Conservation (phyloP, 2,888 invertebrate genomes). For the Sylvicola fuscatus region DNA sequence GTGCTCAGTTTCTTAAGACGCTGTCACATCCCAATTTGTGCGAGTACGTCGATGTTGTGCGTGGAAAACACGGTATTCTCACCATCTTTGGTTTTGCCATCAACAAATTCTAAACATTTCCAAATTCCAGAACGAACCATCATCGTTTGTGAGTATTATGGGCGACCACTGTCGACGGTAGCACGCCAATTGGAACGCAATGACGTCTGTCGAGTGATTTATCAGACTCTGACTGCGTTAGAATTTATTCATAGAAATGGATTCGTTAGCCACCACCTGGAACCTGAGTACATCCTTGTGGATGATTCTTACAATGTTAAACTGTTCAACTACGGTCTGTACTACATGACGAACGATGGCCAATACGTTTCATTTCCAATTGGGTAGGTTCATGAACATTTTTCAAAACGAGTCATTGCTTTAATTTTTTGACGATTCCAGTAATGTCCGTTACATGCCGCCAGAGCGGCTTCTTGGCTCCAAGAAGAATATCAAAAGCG, state of each 20-base stretch:
- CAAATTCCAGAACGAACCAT: conserved; percentile 49
- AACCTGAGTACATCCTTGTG: conserved; percentile 63
- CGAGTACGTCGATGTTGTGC: conserved; percentile 73
- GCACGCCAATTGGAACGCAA: conserved; percentile 39
- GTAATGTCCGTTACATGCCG: conserved; percentile 56
- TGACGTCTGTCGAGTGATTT: too few species aligned
- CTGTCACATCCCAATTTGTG: conserved; percentile 66
- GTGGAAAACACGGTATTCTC: conserved; percentile 75
- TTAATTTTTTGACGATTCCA: conserved; percentile 21
- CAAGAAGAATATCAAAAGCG: conserved; percentile 55
- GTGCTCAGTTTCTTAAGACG: conserved; percentile 63
- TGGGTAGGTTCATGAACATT: conserved; percentile 42
- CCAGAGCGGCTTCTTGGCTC: conserved; percentile 55
- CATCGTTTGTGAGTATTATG: conserved; percentile 61
- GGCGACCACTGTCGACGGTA: too few species aligned
- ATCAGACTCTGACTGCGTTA: too few species aligned
- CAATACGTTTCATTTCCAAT: conserved; percentile 78
- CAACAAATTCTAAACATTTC: conserved; percentile 4
- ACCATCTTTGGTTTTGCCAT: conserved; percentile 1
- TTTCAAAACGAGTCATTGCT: not conserved
- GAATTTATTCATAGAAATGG: too few species aligned
- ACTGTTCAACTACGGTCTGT: conserved; percentile 83
- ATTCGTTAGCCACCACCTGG: conserved; percentile 63
- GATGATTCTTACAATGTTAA: conserved; percentile 54
- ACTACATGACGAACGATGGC: conserved; percentile 74